Base-by-base conservation (phyloP, 2,888 invertebrate genomes). In the Rhagophthalmus giganteus region DNA sequence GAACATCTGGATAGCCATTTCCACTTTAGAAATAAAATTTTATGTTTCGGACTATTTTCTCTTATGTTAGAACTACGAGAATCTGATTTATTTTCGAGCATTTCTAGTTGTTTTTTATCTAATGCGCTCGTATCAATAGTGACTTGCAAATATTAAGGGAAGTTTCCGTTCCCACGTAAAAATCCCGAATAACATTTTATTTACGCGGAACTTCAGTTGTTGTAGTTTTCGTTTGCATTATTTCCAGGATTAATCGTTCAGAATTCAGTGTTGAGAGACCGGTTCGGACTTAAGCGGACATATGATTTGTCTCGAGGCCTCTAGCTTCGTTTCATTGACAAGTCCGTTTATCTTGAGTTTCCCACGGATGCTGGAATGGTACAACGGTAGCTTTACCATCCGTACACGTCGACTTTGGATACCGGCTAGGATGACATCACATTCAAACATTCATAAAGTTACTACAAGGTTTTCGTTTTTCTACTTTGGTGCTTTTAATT, bases 261-360 rank as follows among this genome's bases (percentile, higher is more conserved):
- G 31, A 40, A 49, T 48, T 54, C 45, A 31, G 40, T 45, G 49
- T 44, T 39, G 54, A 54, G 35, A 45, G 49, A 60, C 60, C 60
- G 60, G 60, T 60, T 58, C 54, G 42, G 33, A 40, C 11, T 20
- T 37, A 44, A 47, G 24, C 47, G 53, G 54, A 45, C 58, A 34
- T 59, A 60, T 59, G 60, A 60, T 61, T 61, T 61, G 60, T 59
- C 52, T 54, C 53, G 42, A 38, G 49, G 52, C 58, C 33, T 37
- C 53, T 57, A 48, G 34, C 47, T 54, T 38, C 55, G 55, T 60
- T 61, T 59, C 61, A 63, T 64, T 64, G 62, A 64, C 61, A 61
- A 64, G 62, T 64, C 55, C 58, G 64, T 64, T 62, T 64, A 64
- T 64, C 64, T 64, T 58, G 50, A 49, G 57, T 60, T 64, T 64